A percentile compares a stretch with the other conserved stretches of the same genome.
These are phyloP conservation scores for Mormyrops boulengeri DNA, from an alignment of 2,797 vertebrate species.

Conservation along the genomic window DNA sequence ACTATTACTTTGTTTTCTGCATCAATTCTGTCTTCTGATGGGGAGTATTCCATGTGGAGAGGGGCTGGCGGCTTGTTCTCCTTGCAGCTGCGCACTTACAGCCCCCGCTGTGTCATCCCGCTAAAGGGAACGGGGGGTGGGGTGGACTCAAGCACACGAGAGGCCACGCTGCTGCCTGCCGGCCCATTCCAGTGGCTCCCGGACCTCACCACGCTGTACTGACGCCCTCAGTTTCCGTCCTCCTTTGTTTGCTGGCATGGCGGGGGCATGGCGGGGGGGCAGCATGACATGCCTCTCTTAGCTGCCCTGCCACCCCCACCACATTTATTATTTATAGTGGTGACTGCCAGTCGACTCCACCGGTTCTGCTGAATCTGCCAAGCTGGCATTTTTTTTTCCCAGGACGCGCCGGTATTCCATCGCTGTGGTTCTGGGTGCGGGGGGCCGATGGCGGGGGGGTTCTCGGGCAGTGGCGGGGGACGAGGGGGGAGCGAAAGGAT, in stretches of 20 bases:
- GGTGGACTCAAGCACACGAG: slow-evolving; percentile 40
- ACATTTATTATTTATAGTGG: neutral
- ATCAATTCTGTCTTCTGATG: neutral
- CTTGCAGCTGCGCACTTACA: slow-evolving; percentile 67
- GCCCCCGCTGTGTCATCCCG: slow-evolving; percentile 59
- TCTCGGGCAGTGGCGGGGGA: slow-evolving; percentile 15
- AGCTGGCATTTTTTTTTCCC: neutral
- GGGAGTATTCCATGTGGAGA: slow-evolving; percentile 19
- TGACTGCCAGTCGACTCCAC: neutral
- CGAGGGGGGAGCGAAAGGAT: slow-evolving; percentile 58
- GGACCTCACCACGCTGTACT: neutral
- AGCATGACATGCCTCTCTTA: neutral
- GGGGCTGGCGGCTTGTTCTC: slow-evolving; percentile 41
- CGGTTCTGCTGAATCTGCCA: neutral
- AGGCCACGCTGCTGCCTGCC: slow-evolving; percentile 29
- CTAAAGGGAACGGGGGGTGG: slow-evolving; percentile 46
- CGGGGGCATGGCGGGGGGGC: neutral
- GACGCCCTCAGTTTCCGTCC: neutral
- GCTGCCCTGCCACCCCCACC: neutral
- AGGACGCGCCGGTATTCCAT: neutral
- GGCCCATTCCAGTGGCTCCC: neutral
- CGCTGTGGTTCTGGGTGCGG: neutral
- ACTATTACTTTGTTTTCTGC: neutral
- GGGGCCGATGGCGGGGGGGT: neutral
- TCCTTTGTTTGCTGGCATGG: neutral